Conservation (phyloP, 2,797 vertebrate species). For the Acridotheres tristis region DNA sequence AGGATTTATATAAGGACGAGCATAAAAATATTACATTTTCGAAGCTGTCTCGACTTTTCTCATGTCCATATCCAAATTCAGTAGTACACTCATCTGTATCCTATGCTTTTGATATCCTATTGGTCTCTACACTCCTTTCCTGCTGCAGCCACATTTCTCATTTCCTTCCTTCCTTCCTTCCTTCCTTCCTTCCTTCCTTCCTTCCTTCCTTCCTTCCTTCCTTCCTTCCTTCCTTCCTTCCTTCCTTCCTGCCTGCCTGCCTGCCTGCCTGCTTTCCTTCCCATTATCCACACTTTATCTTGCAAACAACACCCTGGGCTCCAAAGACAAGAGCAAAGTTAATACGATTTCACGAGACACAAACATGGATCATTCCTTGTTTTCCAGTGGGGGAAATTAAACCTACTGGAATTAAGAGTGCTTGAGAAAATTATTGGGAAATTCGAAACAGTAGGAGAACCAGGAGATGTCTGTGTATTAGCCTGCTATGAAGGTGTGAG, state of each 20-base stretch:
- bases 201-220: too few relatives aligned
- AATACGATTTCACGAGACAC: neutral
- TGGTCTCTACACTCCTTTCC: neutral
- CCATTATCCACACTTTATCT: neutral
- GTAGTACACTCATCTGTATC: neutral
- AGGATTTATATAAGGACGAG: neutral
- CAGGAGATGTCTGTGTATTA: neutral
- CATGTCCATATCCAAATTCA: neutral
- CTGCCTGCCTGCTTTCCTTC: too few relatives aligned
- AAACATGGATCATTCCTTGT: too few relatives aligned
- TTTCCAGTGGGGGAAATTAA: neutral
- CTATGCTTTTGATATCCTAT: accelerated
- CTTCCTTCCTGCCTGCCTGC: too few relatives aligned
- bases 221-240: too few relatives aligned
- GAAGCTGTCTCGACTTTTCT: neutral
- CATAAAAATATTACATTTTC: neutral
- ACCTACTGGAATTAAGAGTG: neutral
- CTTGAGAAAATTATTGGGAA: neutral
- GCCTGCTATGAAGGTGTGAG: neutral
- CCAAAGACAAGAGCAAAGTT: neutral
- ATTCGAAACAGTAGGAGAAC: neutral
- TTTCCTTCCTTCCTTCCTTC: neutral
- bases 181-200: too few relatives aligned
- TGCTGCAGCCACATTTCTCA: neutral
- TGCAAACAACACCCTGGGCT: neutral